Conservation (phyloP, 2,888 invertebrate genomes). For the Cataglyphis albicans region DNA sequence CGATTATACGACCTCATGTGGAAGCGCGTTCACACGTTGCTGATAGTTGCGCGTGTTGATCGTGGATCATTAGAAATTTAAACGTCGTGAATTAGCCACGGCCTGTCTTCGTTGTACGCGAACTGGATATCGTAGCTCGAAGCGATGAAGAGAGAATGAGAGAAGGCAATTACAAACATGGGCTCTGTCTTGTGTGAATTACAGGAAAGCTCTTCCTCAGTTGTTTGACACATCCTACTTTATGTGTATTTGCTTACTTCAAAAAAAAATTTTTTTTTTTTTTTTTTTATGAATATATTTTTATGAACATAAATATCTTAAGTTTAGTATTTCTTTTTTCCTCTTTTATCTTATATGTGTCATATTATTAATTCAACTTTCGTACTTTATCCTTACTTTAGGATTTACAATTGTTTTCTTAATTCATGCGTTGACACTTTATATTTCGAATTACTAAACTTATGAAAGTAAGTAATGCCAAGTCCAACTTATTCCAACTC, state of each 20-base stretch:
- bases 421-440: background rate
- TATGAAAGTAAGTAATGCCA: background rate
- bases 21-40: constrained; percentile 41
- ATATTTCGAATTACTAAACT: background rate
- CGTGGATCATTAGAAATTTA: constrained; percentile 48
- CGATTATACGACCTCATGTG: constrained; percentile 30
- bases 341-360: background rate
- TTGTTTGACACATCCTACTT: background rate
- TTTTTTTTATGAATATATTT: background rate
- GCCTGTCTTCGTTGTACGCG: constrained; percentile 31
- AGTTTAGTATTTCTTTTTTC: background rate
- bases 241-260: background rate
- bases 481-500: background rate
- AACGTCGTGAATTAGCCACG: constrained; percentile 45
- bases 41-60: constrained; percentile 37
- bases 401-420: background rate
- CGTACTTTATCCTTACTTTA: background rate
- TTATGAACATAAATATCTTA: background rate
- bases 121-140: constrained; percentile 24
- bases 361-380: background rate
- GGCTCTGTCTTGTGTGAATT: background rate
- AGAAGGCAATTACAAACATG: constrained; percentile 15
- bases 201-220: background rate
- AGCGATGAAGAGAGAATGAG: constrained; percentile 21
- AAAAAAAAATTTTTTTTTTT: background rate